Evolutionary conservation across 2,113 vertebrate species (phyloP).

Genomic region (Sceloporus undulatus): DNA sequence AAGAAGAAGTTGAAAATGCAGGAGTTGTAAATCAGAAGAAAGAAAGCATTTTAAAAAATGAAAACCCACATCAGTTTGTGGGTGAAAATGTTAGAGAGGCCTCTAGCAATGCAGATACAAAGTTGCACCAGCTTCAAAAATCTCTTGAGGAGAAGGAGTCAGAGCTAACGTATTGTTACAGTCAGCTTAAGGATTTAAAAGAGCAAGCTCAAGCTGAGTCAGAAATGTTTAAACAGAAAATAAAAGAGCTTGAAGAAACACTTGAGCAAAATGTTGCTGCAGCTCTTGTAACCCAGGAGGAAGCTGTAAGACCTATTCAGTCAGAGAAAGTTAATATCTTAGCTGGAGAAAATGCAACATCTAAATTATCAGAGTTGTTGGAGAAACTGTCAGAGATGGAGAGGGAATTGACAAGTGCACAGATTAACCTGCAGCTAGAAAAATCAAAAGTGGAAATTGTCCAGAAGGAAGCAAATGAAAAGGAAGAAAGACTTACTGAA

Average conservation of each 20-base stretch:
- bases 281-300: conserved; percentile 81
- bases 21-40: conserved; percentile 44
- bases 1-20: conserved; percentile 71
- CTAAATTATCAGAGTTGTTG: conserved; percentile 78
- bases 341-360: conserved; percentile 54
- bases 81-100: conserved; percentile 75
- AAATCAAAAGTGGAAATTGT: conserved; percentile 84
- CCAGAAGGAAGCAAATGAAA: conserved; percentile 83
- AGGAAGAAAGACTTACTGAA: conserved; percentile 83
- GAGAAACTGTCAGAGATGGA: conserved; percentile 86
- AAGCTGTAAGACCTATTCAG: conserved; percentile 48
- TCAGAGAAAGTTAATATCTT: conserved; percentile 1
- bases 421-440: conserved; percentile 83
- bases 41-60: conserved; percentile 53
- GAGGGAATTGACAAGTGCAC: conserved; percentile 79
- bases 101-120: conserved; percentile 71
- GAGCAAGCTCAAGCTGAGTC: conserved; percentile 77
- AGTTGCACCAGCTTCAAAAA: conserved; percentile 81
- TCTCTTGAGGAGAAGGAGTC: conserved; percentile 81
- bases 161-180: conserved; percentile 78
- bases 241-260: conserved; percentile 82
- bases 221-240: conserved; percentile 75
- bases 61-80: conserved; percentile 75
- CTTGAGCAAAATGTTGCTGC: conserved; percentile 86
- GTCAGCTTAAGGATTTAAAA: conserved; percentile 77